Conservation (phyloP, 2,113 vertebrate genomes). For the Fregata magnificens region DNA sequence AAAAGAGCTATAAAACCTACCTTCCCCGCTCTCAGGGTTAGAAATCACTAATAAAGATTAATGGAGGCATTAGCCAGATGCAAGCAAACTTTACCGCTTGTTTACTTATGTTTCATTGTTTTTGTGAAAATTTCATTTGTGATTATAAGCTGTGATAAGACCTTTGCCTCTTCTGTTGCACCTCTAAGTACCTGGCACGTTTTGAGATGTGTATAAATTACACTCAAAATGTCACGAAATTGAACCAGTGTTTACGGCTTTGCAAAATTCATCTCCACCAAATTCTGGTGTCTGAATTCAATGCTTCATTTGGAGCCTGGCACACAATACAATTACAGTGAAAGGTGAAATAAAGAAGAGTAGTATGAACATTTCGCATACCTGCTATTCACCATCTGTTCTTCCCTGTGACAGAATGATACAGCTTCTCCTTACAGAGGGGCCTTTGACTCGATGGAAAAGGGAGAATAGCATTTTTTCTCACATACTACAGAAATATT, state of each 20-base stretch:
- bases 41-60: constrained; percentile 17
- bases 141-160: neutral
- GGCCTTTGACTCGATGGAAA: neutral
- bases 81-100: neutral
- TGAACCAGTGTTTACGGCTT: constrained; percentile 18
- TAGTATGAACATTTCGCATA: constrained; percentile 48
- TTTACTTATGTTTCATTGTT: neutral
- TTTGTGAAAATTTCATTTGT: neutral
- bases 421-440: neutral
- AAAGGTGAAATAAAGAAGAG: constrained; percentile 59
- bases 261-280: constrained; percentile 23
- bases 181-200: neutral
- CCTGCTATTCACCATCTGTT: constrained; percentile 67
- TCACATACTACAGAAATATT: neutral
- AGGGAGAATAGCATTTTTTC: neutral
- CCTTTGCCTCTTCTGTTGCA: neutral
- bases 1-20: constrained; percentile 19
- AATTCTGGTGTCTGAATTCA: constrained; percentile 38
- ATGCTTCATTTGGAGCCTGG: constrained; percentile 34
- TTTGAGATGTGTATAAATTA: neutral
- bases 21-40: neutral
- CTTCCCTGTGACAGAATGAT: constrained; percentile 26
- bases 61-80: neutral
- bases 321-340: constrained; percentile 37
- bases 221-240: constrained; percentile 9